phyloP scores from a whole-genome alignment of 2,797 vertebrate species.

The Chloroceryle amazona region DNA sequence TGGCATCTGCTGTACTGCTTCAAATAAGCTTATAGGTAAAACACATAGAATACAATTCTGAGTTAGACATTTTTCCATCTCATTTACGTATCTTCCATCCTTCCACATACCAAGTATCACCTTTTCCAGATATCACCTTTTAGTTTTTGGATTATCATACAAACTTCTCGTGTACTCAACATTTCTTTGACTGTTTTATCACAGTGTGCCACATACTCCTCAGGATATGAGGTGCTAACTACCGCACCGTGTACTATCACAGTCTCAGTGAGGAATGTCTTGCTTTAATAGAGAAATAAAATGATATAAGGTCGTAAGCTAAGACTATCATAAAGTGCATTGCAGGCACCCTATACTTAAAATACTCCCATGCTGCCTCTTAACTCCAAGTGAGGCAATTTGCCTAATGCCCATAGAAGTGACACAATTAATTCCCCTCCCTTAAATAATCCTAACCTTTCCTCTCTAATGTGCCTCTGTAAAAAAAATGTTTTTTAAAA shows the following conservation, averaged over 20 bases:
- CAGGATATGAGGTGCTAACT: conserved; percentile 47
- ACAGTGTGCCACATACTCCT: background rate
- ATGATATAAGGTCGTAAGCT: conserved; percentile 77
- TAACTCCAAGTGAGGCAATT: conserved; percentile 80
- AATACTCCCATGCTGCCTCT: conserved; percentile 80
- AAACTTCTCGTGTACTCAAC: background rate
- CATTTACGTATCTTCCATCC: background rate
- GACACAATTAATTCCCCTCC: conserved; percentile 77
- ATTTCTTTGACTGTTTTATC: conserved; percentile 2
- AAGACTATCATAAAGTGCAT: conserved; percentile 78
- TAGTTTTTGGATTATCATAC: background rate
- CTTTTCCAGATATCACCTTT: conserved; percentile 1
- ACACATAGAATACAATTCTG: background rate
- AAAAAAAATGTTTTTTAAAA: conserved; percentile 63
- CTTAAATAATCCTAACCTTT: conserved; percentile 78
- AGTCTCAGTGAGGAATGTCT: conserved; percentile 61
- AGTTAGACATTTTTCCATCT: background rate
- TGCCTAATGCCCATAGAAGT: conserved; percentile 79
- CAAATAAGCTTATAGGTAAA: background rate
- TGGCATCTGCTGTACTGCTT: conserved; percentile 7
- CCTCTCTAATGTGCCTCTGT: conserved; percentile 22
- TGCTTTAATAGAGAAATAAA: conserved; percentile 83
- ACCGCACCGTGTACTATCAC: background rate
- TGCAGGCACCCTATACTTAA: conserved; percentile 79
- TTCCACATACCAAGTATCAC: background rate